A percentile compares a stretch with the other conserved stretches of the same genome.
phyloP scores from a whole-genome alignment of 2,888 invertebrate species.

The Acronicta psi region DNA sequence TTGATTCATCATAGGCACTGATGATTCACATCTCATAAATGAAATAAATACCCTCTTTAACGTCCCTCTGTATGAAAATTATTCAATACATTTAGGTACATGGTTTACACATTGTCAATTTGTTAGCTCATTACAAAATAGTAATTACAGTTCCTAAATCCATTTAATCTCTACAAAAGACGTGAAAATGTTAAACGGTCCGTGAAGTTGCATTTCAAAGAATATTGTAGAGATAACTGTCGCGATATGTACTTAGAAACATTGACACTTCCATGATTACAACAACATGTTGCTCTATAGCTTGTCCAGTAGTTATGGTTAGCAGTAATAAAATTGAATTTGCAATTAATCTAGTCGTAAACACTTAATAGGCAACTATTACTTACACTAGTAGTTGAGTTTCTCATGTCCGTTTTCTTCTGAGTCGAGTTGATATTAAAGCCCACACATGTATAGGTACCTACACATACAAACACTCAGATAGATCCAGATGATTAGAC shows the following conservation, averaged over 20 bases:
- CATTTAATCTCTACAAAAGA: background rate
- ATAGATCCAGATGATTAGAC: too few relatives aligned
- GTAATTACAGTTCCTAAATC: background rate
- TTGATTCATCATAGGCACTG: too few relatives aligned
- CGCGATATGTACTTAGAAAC: background rate
- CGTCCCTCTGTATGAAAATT: background rate
- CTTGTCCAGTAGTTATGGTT: constrained; percentile 6
- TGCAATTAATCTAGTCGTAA: constrained; percentile 12
- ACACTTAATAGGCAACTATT: constrained; percentile 2
- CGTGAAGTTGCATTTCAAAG: constrained; percentile 1
- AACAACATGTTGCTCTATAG: background rate
- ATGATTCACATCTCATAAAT: too few relatives aligned
- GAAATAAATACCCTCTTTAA: too few relatives aligned
- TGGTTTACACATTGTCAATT: background rate
- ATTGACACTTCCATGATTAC: constrained; percentile 1
- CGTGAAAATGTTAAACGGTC: background rate
- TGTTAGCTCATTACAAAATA: background rate
- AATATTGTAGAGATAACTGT: background rate
- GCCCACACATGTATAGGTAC: too few relatives aligned
- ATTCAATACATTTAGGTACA: background rate
- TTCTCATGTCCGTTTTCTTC: too few relatives aligned
- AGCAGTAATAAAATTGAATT: constrained; percentile 4
- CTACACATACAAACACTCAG: too few relatives aligned
- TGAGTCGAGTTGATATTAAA: too few relatives aligned
- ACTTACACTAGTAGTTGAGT: too few relatives aligned